Evolutionary conservation across 2,888 invertebrate genomes (phyloP).

Genomic region (Mongoloraphidia duomilia): DNA sequence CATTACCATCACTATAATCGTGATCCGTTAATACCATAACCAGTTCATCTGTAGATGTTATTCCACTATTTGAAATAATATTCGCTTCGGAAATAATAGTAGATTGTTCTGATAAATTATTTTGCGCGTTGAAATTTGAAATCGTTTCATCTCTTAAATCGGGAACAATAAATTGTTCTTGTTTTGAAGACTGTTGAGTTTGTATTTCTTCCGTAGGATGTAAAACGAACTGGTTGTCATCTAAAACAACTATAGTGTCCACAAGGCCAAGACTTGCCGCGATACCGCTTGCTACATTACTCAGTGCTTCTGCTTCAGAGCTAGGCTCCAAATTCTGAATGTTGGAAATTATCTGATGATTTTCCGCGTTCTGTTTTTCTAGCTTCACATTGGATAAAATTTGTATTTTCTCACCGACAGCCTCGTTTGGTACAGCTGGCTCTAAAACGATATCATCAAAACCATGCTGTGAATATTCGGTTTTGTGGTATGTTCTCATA

Average conservation of each 20-base stretch:
- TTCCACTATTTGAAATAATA: conserved; percentile 8
- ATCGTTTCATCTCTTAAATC: conserved; percentile 23
- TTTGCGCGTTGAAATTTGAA: conserved; percentile 14
- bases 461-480: conserved; percentile 45
- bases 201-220: conserved; percentile 21
- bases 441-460: conserved; percentile 38
- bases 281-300: conserved; percentile 39
- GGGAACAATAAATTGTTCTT: conserved; percentile 27
- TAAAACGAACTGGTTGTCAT: conserved; percentile 43
- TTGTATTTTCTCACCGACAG: conserved; percentile 33
- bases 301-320: conserved; percentile 39
- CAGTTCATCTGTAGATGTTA: conserved; percentile 39
- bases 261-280: conserved; percentile 40
- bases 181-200: conserved; percentile 15
- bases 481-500: conserved; percentile 48
- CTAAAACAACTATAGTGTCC: conserved; percentile 38
- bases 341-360: neutral
- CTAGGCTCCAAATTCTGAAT: conserved; percentile 29
- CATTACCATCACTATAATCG: conserved; percentile 38
- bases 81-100: neutral
- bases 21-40: conserved; percentile 48
- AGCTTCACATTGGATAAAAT: conserved; percentile 28
- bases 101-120: conserved; percentile 24
- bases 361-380: conserved; percentile 3
- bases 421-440: conserved; percentile 32